Percentiles rank a stretch among this genome's conserved stretches.
Evolutionary conservation across 37 sponge, comb jelly and placozoan genomes (phyloP).

Genomic region (Bolinopsis microptera): DNA sequence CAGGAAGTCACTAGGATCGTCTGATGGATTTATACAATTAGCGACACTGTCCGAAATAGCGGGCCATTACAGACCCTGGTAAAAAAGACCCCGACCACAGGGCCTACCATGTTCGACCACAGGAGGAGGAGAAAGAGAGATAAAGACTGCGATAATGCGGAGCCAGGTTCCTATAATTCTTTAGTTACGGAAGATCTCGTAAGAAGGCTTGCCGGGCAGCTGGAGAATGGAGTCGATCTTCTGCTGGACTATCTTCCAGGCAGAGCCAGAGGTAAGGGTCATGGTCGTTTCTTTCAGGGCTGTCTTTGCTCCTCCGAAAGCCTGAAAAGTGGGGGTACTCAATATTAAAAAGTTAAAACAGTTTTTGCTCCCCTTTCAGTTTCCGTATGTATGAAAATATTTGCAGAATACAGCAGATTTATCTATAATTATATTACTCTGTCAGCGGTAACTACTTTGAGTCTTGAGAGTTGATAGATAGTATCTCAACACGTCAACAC

Average conservation of each 20-base stretch:
- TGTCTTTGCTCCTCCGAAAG: slow-evolving; percentile 22
- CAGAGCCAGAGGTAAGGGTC: neutral
- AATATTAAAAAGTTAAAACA: too few relatives aligned
- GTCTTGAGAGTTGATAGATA: too few relatives aligned
- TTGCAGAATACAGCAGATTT: neutral
- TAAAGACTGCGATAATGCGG: neutral
- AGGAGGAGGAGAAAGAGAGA: neutral
- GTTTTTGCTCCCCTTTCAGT: neutral
- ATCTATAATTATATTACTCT: too few relatives aligned
- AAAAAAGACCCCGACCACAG: neutral
- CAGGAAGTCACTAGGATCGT: neutral
- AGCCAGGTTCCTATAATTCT: neutral
- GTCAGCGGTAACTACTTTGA: too few relatives aligned
- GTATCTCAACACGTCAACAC: too few relatives aligned
- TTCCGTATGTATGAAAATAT: neutral
- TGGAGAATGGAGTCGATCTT: slow-evolving; percentile 33
- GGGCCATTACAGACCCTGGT: neutral
- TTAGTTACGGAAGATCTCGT: slow-evolving; percentile 40
- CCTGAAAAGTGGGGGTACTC: neutral
- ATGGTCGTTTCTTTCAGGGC: neutral
- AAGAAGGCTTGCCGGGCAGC: slow-evolving; percentile 28
- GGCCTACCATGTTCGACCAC: too few relatives aligned
- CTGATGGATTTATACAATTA: neutral
- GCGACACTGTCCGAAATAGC: neutral
- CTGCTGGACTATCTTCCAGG: slow-evolving; percentile 54